Evolutionary conservation across 2,113 vertebrate species (phyloP), one percentile per base, ranked within the genome.

Genomic region (Corythornis cristatus): DNA sequence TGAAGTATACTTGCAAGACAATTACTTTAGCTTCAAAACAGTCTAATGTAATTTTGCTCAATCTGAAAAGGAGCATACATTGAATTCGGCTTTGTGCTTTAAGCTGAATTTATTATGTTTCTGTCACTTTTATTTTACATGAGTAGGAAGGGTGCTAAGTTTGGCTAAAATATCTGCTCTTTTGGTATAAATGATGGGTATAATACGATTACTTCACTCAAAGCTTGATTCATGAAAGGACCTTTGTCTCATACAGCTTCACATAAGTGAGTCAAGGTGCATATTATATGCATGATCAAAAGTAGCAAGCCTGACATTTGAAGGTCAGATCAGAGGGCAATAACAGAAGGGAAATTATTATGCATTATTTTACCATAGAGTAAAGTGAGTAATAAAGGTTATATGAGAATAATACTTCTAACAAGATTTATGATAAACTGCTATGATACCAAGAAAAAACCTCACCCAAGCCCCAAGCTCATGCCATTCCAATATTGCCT

Each of bases 271-370:
- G 74, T 91, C 71, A 92, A 95, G 43, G 83, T 95, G 62, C 66
- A 94, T 90, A 84, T 93, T 87, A 85, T 83, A 91, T 94, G 72
- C 79, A 67, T 91, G 92, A 93, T 96, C 72, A 95, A 83, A 96
- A 74, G 66, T 91, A 89, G 91, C 67, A 91, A 74, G n/a, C 74
- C 75, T 97, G 96, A 95, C 86, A 97, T 97, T 96, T 97, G 96
- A 97, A 97, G 90, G 95, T 97, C 96, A 96, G 94, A 91, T 56
- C 86, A 96, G 60, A 95, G 42, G 89, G 45, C 82, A 95, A 37
- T 91, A 91, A 86, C n/a, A 87, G 74, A 95, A 94, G 35, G 22
- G 57, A 95, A 90, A 94, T 91, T 58, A 78, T 77, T 94, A 96
- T 96, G 57, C 73, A 96, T 93, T 50, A 91, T 96, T 96, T 93